Percentiles rank a stretch among this genome's conserved stretches.
These are phyloP conservation scores for silkworm (Bombyx mori) DNA, from an alignment of 1,140 invertebrate species.

Conservation along the genomic window DNA sequence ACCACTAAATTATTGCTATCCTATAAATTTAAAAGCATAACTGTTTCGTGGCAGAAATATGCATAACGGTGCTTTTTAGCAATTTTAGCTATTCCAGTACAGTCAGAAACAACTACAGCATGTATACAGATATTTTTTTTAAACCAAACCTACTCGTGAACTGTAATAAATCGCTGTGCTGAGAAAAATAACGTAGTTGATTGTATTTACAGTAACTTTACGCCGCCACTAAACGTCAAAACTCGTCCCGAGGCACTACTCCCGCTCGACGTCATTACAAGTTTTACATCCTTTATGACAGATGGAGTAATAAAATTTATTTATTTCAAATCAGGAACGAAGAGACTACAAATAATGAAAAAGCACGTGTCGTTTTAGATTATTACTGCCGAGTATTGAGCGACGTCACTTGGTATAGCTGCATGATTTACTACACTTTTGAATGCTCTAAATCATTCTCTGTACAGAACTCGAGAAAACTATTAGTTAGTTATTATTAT, in stretches of 20 bases:
- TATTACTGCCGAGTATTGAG: constrained; percentile 32
- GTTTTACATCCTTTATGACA: constrained; percentile 59
- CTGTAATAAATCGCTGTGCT: constrained; percentile 46
- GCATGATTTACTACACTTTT: constrained; percentile 63
- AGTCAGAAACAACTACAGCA: too few relatives aligned
- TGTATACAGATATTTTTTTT: too few relatives aligned
- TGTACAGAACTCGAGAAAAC: constrained; percentile 61
- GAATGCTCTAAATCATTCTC: constrained; percentile 59
- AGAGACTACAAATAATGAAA: constrained; percentile 48
- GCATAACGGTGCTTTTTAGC: too few relatives aligned
- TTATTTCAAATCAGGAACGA: constrained; percentile 54
- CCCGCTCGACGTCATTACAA: constrained; percentile 40
- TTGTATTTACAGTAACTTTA: constrained; percentile 45
- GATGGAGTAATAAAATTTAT: constrained; percentile 63
- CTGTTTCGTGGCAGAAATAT: too few relatives aligned
- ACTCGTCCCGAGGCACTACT: constrained; percentile 28
- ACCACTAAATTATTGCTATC: constrained; percentile 10
- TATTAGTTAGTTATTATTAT: constrained; percentile 59
- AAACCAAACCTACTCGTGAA: background rate
- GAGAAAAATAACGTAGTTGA: constrained; percentile 36
- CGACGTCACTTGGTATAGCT: constrained; percentile 36
- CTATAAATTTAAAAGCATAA: too few relatives aligned
- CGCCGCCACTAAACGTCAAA: constrained; percentile 59
- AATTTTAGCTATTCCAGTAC: too few relatives aligned
- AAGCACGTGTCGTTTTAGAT: constrained; percentile 46